These are phyloP conservation scores for Rhinichthys osculus DNA, from an alignment of 2,797 vertebrate genomes.

Conservation along the genomic window DNA sequence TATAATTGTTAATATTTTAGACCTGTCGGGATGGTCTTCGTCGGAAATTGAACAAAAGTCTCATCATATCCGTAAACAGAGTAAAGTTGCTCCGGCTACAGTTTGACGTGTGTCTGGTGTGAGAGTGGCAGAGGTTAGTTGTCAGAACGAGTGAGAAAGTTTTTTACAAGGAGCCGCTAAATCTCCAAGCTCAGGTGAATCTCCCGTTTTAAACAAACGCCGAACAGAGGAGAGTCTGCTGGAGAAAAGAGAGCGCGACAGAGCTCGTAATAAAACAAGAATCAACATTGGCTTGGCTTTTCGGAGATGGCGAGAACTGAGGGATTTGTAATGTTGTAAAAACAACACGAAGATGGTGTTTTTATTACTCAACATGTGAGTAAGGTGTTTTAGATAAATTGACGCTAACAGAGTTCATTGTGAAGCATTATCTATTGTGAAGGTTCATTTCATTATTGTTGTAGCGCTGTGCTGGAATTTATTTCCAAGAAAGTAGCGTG, in stretches of 20 bases:
- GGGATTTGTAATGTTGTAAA: neutral
- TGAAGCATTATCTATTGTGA: neutral
- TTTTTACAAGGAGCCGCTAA: neutral
- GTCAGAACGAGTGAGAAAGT: neutral
- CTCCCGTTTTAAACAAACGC: neutral
- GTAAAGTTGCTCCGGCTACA: neutral
- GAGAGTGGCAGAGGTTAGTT: neutral
- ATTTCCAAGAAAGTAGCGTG: neutral
- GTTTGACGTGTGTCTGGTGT: too few species aligned
- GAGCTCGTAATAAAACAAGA: neutral
- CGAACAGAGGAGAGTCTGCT: neutral
- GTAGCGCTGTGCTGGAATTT: neutral
- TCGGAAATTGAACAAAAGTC: neutral
- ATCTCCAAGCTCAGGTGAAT: neutral
- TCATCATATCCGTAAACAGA: neutral
- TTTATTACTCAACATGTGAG: neutral
- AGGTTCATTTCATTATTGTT: neutral
- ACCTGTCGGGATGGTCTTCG: neutral
- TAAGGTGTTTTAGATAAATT: neutral
- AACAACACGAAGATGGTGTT: rapidly evolving
- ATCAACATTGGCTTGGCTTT: neutral
- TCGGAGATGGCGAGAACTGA: neutral
- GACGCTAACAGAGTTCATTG: too few species aligned
- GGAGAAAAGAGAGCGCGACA: neutral
- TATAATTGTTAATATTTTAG: neutral